Percentiles rank a stretch among this genome's conserved stretches.
Evolutionary conservation across 2,113 vertebrate genomes (phyloP).

Genomic region (Xenopus laevis): DNA sequence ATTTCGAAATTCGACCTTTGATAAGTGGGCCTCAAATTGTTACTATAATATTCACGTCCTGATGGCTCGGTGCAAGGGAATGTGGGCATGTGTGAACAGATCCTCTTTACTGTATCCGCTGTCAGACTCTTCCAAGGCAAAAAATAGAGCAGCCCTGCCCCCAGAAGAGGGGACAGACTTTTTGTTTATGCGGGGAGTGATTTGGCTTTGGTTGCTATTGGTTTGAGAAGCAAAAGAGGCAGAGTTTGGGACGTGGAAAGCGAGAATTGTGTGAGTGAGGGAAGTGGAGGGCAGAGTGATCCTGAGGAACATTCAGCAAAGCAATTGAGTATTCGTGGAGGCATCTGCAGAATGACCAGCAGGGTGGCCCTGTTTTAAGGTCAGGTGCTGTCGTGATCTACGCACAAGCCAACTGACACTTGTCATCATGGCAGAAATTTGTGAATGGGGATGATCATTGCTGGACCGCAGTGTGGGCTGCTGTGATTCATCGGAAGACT

Average conservation of each 20-base stretch:
- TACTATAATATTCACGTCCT: slow-evolving; percentile 26
- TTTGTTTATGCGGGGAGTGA: slow-evolving; percentile 30
- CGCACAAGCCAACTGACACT: slow-evolving; percentile 1
- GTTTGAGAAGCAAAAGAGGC: slow-evolving; percentile 21
- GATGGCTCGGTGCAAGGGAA: slow-evolving; percentile 35
- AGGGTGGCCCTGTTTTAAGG: slow-evolving; percentile 20
- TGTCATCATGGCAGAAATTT: not conserved
- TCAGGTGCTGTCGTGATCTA: slow-evolving; percentile 1
- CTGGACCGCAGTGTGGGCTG: not conserved
- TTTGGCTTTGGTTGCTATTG: slow-evolving; percentile 25
- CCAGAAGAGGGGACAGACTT: slow-evolving; percentile 30
- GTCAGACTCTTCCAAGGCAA: slow-evolving; percentile 30
- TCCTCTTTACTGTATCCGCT: slow-evolving; percentile 40
- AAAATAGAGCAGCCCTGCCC: slow-evolving; percentile 40
- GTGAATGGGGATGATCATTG: not conserved
- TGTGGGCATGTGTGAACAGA: slow-evolving; percentile 41
- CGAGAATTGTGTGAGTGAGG: not conserved
- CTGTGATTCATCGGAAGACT: not conserved
- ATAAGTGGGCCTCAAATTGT: too few relatives aligned
- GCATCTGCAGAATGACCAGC: not conserved
- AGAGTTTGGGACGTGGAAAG: not conserved
- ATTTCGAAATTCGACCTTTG: too few relatives aligned
- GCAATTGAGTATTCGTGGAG: not conserved
- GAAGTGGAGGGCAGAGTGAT: not conserved
- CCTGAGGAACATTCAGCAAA: not conserved